These are phyloP conservation scores for Macrostomum lignano DNA, from an alignment of 1,140 invertebrate genomes.

Conservation along the genomic window DNA sequence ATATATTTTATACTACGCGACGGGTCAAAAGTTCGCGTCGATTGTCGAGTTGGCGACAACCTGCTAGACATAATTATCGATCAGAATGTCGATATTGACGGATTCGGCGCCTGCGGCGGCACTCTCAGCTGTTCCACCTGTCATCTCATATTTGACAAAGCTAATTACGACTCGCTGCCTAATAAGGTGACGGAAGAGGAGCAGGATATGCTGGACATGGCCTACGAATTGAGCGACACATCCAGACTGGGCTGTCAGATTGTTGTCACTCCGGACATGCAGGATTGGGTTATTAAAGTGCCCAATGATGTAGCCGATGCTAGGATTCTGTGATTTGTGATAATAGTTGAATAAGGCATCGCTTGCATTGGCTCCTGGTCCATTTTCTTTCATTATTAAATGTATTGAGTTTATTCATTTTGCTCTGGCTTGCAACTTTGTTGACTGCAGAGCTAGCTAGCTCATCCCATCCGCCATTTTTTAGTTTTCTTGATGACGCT, in stretches of 20 bases:
- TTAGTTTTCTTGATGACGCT: no score
- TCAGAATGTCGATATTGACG: constrained; percentile 69
- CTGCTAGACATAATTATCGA: constrained; percentile 71
- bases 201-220: constrained; percentile 75
- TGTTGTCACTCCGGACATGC: neutral
- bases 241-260: constrained; percentile 6
- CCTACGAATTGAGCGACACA: constrained; percentile 52
- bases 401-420: no score
- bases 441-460: no score
- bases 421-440: no score
- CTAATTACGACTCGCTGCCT: constrained; percentile 50
- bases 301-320: constrained; percentile 1
- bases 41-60: constrained; percentile 54
- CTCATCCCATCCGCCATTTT: no score
- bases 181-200: constrained; percentile 65
- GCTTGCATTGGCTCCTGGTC: no score
- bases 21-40: no score
- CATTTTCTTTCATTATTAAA: no score
- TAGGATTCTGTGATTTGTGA: neutral
- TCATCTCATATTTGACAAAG: constrained; percentile 56
- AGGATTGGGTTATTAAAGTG: constrained; percentile 2
- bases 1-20: no score
- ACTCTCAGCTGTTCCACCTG: constrained; percentile 85
- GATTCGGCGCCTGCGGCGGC: constrained; percentile 87
- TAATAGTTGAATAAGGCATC: no score